A percentile compares a stretch with the other conserved stretches of the same genome.
Conservation (phyloP, 2,113 vertebrate genomes). For the Xerus inauris region DNA sequence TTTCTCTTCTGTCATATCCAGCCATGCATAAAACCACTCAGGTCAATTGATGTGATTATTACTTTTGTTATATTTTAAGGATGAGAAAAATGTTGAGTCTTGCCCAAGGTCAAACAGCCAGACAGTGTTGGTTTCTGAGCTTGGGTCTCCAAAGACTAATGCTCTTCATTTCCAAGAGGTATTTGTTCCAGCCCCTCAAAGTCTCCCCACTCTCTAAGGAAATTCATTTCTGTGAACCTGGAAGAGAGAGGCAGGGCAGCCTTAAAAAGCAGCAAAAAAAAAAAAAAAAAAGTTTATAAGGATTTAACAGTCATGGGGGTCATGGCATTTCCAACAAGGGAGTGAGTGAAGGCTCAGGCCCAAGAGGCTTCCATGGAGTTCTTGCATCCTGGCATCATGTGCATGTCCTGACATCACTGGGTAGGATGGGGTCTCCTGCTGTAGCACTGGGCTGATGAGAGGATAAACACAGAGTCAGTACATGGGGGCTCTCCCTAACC, state of each 20-base stretch:
- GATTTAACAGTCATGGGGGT: conserved; percentile 46
- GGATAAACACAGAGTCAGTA: not conserved
- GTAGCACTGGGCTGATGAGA: not conserved
- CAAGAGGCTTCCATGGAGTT: not conserved
- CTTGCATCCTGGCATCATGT: conserved; percentile 7
- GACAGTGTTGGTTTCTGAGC: not conserved
- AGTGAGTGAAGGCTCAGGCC: not conserved
- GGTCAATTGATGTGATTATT: not conserved
- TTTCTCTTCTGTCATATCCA: not conserved
- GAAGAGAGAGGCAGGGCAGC: not conserved
- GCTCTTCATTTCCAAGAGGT: not conserved
- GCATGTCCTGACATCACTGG: too few species aligned
- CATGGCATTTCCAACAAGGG: too few species aligned
- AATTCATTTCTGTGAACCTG: not conserved
- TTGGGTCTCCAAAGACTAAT: not conserved
- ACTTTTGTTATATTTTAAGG: not conserved
- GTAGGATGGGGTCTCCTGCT: not conserved
- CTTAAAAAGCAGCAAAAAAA: not conserved
- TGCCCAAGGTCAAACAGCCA: not conserved
- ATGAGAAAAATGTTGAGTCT: not conserved
- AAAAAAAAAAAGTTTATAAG: too few species aligned
- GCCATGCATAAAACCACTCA: not conserved
- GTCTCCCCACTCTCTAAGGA: too few species aligned
- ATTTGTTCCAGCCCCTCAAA: not conserved
- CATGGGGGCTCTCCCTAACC: not conserved